Evolutionary conservation across 2,888 invertebrate species (phyloP), one percentile per base, ranked within the genome.

Genomic region (Aspidapion aeneum): DNA sequence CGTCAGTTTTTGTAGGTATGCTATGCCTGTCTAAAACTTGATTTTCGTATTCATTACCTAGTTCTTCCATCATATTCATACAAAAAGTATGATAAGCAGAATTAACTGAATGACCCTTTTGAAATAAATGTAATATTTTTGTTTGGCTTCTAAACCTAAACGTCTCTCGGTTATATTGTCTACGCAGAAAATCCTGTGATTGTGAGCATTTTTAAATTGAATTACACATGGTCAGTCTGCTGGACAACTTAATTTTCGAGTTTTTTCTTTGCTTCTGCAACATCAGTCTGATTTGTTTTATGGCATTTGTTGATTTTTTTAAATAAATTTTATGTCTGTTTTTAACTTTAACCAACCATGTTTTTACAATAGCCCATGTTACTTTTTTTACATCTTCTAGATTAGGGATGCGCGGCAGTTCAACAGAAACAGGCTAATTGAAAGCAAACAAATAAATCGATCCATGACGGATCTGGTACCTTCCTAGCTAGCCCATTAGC

Each of bases 21-120:
- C 50, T 49, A 58, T 58, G 49, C 19, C 58, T 48, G 19, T 58
- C 58, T 12, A 58, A 49, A 58, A 58, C 3, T 7, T 58, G 7
- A 58, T 49, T 18, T 22, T 58, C 58, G 18, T 58, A 58, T 2
- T 12, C 9, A n/a, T 49, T 18, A 49, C 50, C 58, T 12, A 49
- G 18, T 18, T 58, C 49, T 58, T 50, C 16, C 51, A 58, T 58
- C 57, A 48, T 58, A 49, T 49, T 19, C 49, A 58, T 58, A 59
- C 54, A 55, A 55, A 21, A 62, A 19, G 54, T 55, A 61, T 64
- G 64, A 54, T 64, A 64, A 16, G 64, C 64, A 1, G 62, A 58
- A 9, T 54, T 3, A 12, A 51, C 58, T 18, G 64, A 64, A 57
- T 64, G 64, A 18, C 64, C 61, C 1, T 35, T 50, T 18, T 57